These are phyloP conservation scores for Patella pellucida DNA, from an alignment of 2,888 invertebrate genomes.

Conservation along the genomic window DNA sequence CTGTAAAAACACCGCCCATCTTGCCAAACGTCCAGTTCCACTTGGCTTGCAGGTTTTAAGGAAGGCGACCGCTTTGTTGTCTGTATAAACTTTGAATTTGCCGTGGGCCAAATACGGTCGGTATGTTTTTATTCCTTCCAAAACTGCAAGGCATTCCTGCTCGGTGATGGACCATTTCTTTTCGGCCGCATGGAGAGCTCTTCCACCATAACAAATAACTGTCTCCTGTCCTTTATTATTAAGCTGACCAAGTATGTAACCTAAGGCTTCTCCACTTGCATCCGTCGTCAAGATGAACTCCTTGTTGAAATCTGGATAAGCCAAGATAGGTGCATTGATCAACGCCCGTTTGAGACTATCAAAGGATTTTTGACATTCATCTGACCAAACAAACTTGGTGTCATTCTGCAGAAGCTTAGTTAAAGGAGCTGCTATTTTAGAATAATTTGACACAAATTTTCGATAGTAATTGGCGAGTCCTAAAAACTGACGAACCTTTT, in stretches of 20 bases:
- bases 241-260: conserved; percentile 34
- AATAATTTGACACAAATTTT: conserved; percentile 33
- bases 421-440: conserved; percentile 36
- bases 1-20: conserved; percentile 29
- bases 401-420: conserved; percentile 34
- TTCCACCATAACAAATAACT: conserved; percentile 32
- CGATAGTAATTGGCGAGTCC: conserved; percentile 37
- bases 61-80: conserved; percentile 38
- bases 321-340: conserved; percentile 33
- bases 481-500: conserved; percentile 30
- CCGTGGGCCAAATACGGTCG: conserved; percentile 34
- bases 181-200: conserved; percentile 32
- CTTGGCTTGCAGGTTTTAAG: conserved; percentile 33
- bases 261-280: conserved; percentile 33
- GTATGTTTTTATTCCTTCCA: conserved; percentile 39
- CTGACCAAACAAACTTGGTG: conserved; percentile 34
- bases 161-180: conserved; percentile 34
- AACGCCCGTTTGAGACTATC: conserved; percentile 26
- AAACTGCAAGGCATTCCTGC: conserved; percentile 37
- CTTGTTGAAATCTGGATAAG: conserved; percentile 34
- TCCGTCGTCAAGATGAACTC: conserved; percentile 34
- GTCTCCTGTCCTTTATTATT: too few species aligned
- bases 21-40: conserved; percentile 27
- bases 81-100: conserved; percentile 38
- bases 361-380: conserved; percentile 32